phyloP scores from a whole-genome alignment of 2,888 invertebrate species.

The Ecdyonurus torrentis region DNA sequence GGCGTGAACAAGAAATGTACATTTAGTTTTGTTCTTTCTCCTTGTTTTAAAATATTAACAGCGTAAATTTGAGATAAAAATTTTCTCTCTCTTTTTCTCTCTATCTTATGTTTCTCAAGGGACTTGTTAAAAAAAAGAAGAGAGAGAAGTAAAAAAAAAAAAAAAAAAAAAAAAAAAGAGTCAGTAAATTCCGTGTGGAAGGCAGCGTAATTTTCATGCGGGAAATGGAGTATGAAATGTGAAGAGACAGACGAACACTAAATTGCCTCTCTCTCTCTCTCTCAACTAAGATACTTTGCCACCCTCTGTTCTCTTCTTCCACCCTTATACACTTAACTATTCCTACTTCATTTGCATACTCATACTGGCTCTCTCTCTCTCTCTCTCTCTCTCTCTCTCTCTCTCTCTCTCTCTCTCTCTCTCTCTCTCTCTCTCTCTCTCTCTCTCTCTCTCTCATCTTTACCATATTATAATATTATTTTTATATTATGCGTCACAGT shows the following conservation, averaged over 20 bases:
- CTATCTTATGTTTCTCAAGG: not conserved
- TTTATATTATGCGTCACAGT: no score
- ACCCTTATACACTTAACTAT: not conserved
- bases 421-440: no score
- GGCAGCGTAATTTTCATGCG: not conserved
- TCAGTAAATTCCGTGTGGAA: not conserved
- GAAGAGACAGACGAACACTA: not conserved
- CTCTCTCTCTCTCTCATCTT: no score
- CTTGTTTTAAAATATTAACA: not conserved
- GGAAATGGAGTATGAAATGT: not conserved
- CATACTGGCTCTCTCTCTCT: no score
- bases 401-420: no score
- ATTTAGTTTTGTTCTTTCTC: no score
- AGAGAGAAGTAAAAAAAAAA: no score
- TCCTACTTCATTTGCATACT: not conserved
- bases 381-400: no score
- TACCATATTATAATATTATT: no score
- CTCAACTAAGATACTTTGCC: no score
- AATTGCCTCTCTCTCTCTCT: not conserved
- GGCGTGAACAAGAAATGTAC: no score
- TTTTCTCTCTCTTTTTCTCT: not conserved
- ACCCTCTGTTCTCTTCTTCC: no score
- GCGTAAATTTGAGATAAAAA: not conserved
- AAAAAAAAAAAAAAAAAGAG: not conserved
- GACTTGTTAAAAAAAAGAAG: not conserved